Percentiles rank a stretch among this genome's conserved stretches.
Conservation (phyloP, 2,113 vertebrate genomes). For the Calyptommatus sinebrachiatus region DNA sequence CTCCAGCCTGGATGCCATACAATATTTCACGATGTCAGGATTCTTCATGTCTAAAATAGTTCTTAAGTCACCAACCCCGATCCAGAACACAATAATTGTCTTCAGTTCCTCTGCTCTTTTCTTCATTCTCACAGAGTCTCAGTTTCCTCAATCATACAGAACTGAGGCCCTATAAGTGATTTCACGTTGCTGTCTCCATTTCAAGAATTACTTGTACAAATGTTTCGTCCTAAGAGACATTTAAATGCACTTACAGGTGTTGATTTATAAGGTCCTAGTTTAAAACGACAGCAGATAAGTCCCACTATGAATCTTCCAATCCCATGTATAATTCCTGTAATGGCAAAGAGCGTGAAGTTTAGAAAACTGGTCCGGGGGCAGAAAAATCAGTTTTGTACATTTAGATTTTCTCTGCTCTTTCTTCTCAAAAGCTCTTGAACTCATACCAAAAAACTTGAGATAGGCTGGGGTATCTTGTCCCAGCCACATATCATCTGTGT, state of each 20-base stretch:
- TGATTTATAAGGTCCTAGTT: constrained; percentile 80
- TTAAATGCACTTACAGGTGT: constrained; percentile 78
- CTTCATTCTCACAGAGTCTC: not conserved
- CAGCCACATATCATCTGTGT: no score
- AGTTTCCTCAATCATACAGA: not conserved
- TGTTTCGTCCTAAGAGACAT: not conserved
- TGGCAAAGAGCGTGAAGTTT: not conserved
- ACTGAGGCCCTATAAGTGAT: not conserved
- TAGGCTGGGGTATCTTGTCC: no score
- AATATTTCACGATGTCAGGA: not conserved
- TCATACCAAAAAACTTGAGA: no score
- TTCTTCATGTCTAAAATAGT: not conserved
- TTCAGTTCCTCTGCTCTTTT: not conserved
- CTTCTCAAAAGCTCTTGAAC: no score
- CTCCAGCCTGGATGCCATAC: not conserved
- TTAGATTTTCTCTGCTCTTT: no score
- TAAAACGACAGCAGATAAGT: constrained; percentile 90
- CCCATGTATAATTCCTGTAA: constrained; percentile 89
- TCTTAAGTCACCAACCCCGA: no score
- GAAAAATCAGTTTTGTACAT: no score
- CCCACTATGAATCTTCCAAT: constrained; percentile 89
- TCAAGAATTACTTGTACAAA: not conserved
- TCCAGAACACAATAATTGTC: not conserved
- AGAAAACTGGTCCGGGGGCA: not conserved
- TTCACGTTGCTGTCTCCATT: no score